Base-by-base conservation (phyloP, 2,113 vertebrate genomes). In the Pan paniscus region DNA sequence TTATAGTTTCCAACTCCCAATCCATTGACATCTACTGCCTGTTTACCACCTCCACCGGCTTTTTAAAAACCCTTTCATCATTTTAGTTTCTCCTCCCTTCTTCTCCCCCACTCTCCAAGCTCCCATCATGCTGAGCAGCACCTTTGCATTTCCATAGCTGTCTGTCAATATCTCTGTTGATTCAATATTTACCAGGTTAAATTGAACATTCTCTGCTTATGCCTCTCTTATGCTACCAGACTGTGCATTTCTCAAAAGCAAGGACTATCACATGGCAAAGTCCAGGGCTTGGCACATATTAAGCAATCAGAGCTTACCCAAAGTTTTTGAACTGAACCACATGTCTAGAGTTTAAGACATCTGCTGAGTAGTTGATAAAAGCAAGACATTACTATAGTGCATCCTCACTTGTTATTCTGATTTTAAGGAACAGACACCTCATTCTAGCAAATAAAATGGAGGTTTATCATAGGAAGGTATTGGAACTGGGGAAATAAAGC, bases 361-460 rank as follows among this genome's bases (percentile, higher is more conserved):
- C 8, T 75, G 48, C 43, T 78, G 32, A 46, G 35, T 67, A 10
- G 0, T 32, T 5, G 52, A 85, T 38, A 79, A 72, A 76, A 76
- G 55, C 6, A 78, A 70, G 82, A 43, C 6, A 22, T 27, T 78
- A 73, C 14, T 57, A 1, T 70, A 40, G 40, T 87, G 5, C 32
- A 1, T 83, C 50, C 67, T 78, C 27, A 50, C 75, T 75, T 81
- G 11, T 61, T 94, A 55, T 79, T 97, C 76, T 89, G 12, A 40
- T 17, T 75, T 10, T 78, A 55, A 55, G 12, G 32, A 35, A 46
- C 5, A 68, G 52, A 64, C 3, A 68, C 9, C 8, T 85, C 38
- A 70, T 38, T 88, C 12, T 80, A 22, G 43, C 25, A 80, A 79
- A 79, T 79, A 2, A 80, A 90, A 73, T 67, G 22, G 55, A 30